phyloP scores from a whole-genome alignment of 2,797 vertebrate genomes.

The Microtus obscurus region DNA sequence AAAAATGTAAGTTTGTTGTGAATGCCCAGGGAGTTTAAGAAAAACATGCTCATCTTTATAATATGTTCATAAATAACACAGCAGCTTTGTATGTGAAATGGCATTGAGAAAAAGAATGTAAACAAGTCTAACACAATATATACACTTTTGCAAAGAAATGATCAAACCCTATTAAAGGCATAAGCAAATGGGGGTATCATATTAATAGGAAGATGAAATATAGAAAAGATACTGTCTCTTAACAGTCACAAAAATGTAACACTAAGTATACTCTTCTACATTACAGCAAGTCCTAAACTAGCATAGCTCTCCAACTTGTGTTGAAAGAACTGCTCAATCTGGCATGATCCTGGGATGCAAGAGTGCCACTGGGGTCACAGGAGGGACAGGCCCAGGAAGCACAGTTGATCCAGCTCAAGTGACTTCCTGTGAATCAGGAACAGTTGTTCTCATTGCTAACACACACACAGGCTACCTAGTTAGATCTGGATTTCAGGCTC shows the following conservation, averaged over 20 bases:
- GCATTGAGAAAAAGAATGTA: neutral
- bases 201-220: slow-evolving; percentile 8
- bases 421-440: slow-evolving; percentile 25
- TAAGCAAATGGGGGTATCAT: neutral
- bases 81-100: neutral
- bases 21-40: neutral
- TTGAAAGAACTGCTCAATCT: neutral
- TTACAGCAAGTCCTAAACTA: neutral
- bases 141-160: neutral
- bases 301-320: neutral
- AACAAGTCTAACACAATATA: neutral
- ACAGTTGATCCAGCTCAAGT: neutral
- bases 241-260: neutral
- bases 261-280: neutral
- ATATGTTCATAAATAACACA: neutral
- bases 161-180: neutral
- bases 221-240: neutral
- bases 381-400: neutral
- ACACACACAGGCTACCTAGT: neutral
- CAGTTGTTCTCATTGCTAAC: neutral
- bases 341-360: neutral
- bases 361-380: neutral
- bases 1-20: neutral
- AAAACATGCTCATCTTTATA: slow-evolving; percentile 4
- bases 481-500: neutral